Conservation (phyloP, 2,113 vertebrate genomes). For the Colossoma macropomum region DNA sequence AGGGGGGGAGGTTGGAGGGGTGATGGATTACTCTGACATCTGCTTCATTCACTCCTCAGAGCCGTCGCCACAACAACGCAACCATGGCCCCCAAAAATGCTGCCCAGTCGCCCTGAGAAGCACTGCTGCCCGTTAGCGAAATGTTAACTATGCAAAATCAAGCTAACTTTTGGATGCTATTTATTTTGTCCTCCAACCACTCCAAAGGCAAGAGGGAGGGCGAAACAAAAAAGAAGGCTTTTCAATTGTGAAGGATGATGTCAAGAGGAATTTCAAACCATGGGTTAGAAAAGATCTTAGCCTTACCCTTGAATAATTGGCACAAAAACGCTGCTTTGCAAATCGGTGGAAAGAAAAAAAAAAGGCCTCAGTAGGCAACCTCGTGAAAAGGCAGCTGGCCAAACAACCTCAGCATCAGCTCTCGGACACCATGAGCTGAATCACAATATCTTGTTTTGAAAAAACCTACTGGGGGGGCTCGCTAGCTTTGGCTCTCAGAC, state of each 20-base stretch:
- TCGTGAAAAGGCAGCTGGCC: conserved; percentile 72
- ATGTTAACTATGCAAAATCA: conserved; percentile 89
- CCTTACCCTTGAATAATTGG: conserved; percentile 78
- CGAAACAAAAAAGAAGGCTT: conserved; percentile 60
- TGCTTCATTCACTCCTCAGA: conserved; percentile 86
- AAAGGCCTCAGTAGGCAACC: conserved; percentile 70
- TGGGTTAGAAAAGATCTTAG: conserved; percentile 80
- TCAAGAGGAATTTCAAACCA: conserved; percentile 85
- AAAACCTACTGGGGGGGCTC: conserved; percentile 42
- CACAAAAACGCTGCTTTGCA: conserved; percentile 78
- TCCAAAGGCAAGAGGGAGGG: conserved; percentile 70
- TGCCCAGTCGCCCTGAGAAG: conserved; percentile 82
- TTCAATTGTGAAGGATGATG: conserved; percentile 80
- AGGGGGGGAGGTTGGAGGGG: conserved; percentile 69
- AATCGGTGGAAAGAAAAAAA: conserved; percentile 44
- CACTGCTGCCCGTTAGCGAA: conserved; percentile 83
- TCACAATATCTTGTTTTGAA: conserved; percentile 61
- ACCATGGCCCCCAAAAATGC: conserved; percentile 85
- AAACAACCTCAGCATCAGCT: conserved; percentile 66
- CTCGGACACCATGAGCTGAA: conserved; percentile 61
- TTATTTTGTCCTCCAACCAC: conserved; percentile 77
- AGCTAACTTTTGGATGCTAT: conserved; percentile 79
- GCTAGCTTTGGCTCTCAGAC: conserved; percentile 46
- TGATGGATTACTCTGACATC: conserved; percentile 91
- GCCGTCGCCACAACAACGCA: conserved; percentile 87